Evolutionary conservation across 1,140 invertebrate species (phyloP).

Genomic region (Hyles euphorbiae): DNA sequence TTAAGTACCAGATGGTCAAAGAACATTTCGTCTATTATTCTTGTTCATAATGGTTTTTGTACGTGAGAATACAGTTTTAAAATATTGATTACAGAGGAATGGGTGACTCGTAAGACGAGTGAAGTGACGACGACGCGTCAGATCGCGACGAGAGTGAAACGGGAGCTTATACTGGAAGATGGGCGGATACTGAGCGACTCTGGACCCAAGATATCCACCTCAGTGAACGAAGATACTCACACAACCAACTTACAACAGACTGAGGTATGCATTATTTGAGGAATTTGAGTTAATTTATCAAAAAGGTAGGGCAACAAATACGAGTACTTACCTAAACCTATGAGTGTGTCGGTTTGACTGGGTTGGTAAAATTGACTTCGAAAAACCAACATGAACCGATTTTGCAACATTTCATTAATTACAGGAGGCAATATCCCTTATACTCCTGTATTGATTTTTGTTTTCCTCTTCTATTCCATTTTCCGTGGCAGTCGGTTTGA

Average conservation of each 20-base stretch:
- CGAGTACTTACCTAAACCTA: no score
- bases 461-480: no score
- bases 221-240: slow-evolving; percentile 90
- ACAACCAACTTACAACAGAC: slow-evolving; percentile 91
- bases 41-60: no score
- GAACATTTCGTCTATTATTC: no score
- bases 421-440: no score
- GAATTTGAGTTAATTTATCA: no score
- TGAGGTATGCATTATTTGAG: slow-evolving; percentile 77
- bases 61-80: no score
- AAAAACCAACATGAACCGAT: background rate
- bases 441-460: no score
- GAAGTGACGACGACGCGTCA: slow-evolving; percentile 92
- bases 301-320: no score
- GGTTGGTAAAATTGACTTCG: background rate
- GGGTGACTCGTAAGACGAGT: slow-evolving; percentile 90
- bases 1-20: no score
- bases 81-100: slow-evolving; percentile 83
- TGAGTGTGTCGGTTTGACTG: background rate
- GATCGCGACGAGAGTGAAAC: slow-evolving; percentile 91
- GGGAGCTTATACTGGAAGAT: slow-evolving; percentile 92
- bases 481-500: no score
- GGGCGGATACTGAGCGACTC: slow-evolving; percentile 92
- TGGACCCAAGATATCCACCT: slow-evolving; percentile 91
- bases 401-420: background rate